Evolutionary conservation across 2,113 vertebrate species (phyloP).

Genomic region (Rhinoptilus africanus): DNA sequence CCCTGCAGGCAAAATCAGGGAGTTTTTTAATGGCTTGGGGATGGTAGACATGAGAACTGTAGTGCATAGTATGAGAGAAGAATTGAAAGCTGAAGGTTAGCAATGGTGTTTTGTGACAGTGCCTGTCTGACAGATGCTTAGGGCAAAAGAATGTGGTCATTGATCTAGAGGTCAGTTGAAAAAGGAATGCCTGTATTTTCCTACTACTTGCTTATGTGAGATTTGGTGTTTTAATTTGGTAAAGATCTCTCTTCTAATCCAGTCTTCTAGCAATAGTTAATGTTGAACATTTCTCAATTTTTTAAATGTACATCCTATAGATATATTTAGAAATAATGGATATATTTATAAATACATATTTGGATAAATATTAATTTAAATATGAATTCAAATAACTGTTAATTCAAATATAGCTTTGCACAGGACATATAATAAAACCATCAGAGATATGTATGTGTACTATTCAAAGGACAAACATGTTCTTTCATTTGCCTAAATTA

Average conservation of each 20-base stretch:
- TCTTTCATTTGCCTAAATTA: neutral
- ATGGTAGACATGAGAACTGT: neutral
- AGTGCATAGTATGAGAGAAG: neutral
- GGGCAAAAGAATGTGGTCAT: neutral
- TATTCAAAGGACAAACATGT: neutral
- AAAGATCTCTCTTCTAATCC: neutral
- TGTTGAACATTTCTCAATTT: neutral
- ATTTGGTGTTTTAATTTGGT: neutral
- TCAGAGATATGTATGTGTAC: neutral
- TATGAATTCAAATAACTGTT: neutral
- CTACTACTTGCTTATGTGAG: neutral
- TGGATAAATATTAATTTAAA: neutral
- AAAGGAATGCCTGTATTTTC: neutral
- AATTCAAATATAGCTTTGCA: neutral
- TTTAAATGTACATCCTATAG: neutral
- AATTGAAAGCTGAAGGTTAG: neutral
- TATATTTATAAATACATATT: neutral
- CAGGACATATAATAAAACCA: neutral
- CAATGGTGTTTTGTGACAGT: neutral
- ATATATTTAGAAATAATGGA: neutral
- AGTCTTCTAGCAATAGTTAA: neutral
- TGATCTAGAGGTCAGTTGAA: conserved; percentile 1
- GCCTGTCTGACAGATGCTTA: neutral
- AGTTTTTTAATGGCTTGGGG: neutral
- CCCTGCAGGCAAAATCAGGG: neutral